A percentile compares a stretch with the other conserved stretches of the same genome.
Conservation (phyloP, 2,113 vertebrate genomes). For the Esox niger region DNA sequence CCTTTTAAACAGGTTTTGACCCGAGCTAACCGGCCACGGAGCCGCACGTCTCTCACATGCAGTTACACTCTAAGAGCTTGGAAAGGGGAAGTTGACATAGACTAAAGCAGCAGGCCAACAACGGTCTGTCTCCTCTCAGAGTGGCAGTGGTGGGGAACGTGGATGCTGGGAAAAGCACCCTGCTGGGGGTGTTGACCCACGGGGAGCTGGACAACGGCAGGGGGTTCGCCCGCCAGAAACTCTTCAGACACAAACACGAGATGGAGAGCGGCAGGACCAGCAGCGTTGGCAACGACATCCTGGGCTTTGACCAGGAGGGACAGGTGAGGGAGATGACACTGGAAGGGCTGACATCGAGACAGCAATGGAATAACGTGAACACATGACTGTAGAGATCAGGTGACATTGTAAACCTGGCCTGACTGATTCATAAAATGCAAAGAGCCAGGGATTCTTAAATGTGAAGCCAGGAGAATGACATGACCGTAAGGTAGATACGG, state of each 20-base stretch:
- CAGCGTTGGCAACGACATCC: constrained; percentile 96
- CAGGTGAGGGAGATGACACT: constrained; percentile 58
- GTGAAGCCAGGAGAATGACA: too few relatives aligned
- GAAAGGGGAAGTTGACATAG: background rate
- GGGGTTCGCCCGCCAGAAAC: constrained; percentile 96
- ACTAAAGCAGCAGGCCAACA: background rate
- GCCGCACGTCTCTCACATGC: background rate
- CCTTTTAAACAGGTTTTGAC: too few relatives aligned
- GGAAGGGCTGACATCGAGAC: background rate
- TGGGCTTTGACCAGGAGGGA: constrained; percentile 94
- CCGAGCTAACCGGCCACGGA: too few relatives aligned
- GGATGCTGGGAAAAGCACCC: constrained; percentile 94
- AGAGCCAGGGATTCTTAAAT: too few relatives aligned
- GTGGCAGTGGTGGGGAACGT: constrained; percentile 98
- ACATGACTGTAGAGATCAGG: too few relatives aligned
- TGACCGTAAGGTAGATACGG: too few relatives aligned
- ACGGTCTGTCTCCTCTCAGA: constrained; percentile 62
- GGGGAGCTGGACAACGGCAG: constrained; percentile 96
- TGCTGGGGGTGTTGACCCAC: constrained; percentile 92
- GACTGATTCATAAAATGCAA: too few relatives aligned
- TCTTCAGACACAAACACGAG: constrained; percentile 97
- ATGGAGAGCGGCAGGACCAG: constrained; percentile 97
- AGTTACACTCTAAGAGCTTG: background rate
- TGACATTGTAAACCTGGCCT: too few relatives aligned
- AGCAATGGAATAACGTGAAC: too few relatives aligned